Percentiles rank a stretch among this genome's conserved stretches.
phyloP scores from a whole-genome alignment of 2,113 vertebrate genomes.

The Oryzias melastigma region DNA sequence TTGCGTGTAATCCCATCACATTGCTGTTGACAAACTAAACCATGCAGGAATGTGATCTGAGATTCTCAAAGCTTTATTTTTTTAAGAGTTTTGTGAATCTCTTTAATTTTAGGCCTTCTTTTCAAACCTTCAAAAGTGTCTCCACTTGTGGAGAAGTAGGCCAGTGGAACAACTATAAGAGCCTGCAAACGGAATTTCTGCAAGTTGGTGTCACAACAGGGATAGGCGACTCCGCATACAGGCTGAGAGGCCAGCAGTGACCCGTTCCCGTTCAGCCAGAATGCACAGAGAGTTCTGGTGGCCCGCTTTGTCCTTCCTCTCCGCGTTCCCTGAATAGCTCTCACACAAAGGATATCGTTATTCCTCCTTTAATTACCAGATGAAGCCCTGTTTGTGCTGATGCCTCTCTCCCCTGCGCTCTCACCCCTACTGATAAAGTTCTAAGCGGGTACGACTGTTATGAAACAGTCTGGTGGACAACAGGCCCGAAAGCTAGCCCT shows the following conservation, averaged over 20 bases:
- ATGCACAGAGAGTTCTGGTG: constrained; percentile 46
- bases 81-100: too few species aligned
- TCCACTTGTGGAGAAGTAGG: constrained; percentile 30
- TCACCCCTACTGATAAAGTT: constrained; percentile 60
- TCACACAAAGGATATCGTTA: constrained; percentile 72
- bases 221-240: constrained; percentile 19
- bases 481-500: constrained; percentile 9
- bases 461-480: constrained; percentile 53
- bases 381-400: constrained; percentile 53
- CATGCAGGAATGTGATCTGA: too few species aligned
- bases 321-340: constrained; percentile 70
- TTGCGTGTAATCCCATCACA: too few species aligned
- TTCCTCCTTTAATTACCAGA: constrained; percentile 72
- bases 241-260: constrained; percentile 44
- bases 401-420: constrained; percentile 45
- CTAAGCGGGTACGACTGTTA: constrained; percentile 41
- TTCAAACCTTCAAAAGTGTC: neutral
- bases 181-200: constrained; percentile 41
- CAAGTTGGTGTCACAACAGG: constrained; percentile 37
- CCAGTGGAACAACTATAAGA: constrained; percentile 57
- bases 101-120: too few species aligned
- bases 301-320: constrained; percentile 58
- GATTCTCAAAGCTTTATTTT: too few species aligned
- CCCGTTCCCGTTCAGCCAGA: constrained; percentile 54
- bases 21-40: too few species aligned